Percentiles rank a stretch among this genome's conserved stretches.
Evolutionary conservation across 2,888 invertebrate species (phyloP).

Genomic region (Hydraecia micacea): DNA sequence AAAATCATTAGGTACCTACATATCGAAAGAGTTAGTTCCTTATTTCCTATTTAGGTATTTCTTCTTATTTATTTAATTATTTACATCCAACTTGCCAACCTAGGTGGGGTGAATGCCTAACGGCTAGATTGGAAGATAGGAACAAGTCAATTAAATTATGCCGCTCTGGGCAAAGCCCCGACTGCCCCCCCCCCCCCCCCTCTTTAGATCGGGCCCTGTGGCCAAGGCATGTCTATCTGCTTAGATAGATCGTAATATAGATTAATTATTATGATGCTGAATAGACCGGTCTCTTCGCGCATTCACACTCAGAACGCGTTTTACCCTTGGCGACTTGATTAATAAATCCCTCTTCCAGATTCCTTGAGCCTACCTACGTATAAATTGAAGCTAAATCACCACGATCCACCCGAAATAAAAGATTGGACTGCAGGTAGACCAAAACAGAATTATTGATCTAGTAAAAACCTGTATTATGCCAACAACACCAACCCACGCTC

Average conservation of each 20-base stretch:
- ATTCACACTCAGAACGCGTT: neutral
- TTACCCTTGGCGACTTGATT: neutral
- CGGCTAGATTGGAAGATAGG: no score
- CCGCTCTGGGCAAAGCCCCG: no score
- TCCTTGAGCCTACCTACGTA: conserved; percentile 4
- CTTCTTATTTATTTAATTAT: no score
- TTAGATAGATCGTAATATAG: neutral
- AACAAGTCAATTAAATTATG: no score
- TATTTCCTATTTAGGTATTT: no score
- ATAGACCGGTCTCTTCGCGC: neutral
- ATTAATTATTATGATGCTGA: neutral
- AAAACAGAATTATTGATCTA: neutral
- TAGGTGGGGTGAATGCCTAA: no score
- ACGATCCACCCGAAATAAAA: conserved; percentile 21
- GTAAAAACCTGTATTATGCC: neutral
- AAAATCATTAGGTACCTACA: no score
- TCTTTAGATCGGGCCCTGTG: no score
- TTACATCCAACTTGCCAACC: no score
- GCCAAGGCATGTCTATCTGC: neutral
- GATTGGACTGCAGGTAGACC: conserved; percentile 33
- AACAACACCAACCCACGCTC: neutral
- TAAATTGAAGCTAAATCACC: conserved; percentile 18
- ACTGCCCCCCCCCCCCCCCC: no score
- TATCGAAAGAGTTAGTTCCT: no score
- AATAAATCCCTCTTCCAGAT: conserved; percentile 35